Evolutionary conservation across 2,113 vertebrate species (phyloP).

Genomic region (Heterotis niloticus): DNA sequence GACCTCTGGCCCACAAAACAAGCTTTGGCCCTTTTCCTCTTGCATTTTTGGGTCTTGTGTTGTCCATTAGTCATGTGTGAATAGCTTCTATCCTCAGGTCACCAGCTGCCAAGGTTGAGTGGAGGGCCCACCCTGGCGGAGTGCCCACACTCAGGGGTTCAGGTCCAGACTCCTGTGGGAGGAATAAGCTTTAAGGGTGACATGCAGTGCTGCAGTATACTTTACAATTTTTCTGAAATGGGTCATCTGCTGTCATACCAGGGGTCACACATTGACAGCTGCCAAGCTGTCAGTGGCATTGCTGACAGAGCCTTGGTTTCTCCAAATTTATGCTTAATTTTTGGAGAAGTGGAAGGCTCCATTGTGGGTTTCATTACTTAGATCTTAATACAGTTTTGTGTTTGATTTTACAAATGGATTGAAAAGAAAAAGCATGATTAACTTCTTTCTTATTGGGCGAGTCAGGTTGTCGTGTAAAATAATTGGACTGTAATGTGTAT

Average conservation of each 20-base stretch:
- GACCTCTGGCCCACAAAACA: neutral
- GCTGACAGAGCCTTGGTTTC: conserved; percentile 14
- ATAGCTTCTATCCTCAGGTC: neutral
- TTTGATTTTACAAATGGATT: neutral
- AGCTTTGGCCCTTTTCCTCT: neutral
- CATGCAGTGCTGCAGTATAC: conserved; percentile 59
- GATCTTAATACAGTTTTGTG: neutral
- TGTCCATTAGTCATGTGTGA: neutral
- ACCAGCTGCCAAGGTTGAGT: neutral
- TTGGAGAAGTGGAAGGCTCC: neutral
- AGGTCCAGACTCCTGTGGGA: conserved; percentile 45
- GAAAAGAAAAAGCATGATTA: too few relatives aligned
- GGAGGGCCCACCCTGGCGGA: neutral
- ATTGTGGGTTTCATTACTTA: neutral
- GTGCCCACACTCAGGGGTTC: neutral
- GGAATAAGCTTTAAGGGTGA: conserved; percentile 62
- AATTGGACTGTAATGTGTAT: too few relatives aligned
- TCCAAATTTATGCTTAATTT: neutral
- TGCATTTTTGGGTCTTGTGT: neutral
- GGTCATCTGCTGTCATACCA: conserved; percentile 59
- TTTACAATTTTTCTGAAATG: conserved; percentile 52
- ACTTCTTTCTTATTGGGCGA: too few relatives aligned
- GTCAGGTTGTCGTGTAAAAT: too few relatives aligned
- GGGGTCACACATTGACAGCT: conserved; percentile 44
- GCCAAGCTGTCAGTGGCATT: conserved; percentile 54